A percentile compares a stretch with the other conserved stretches of the same genome.
Evolutionary conservation across 2,113 vertebrate species (phyloP).

Genomic region (Oreocharis arfaki): DNA sequence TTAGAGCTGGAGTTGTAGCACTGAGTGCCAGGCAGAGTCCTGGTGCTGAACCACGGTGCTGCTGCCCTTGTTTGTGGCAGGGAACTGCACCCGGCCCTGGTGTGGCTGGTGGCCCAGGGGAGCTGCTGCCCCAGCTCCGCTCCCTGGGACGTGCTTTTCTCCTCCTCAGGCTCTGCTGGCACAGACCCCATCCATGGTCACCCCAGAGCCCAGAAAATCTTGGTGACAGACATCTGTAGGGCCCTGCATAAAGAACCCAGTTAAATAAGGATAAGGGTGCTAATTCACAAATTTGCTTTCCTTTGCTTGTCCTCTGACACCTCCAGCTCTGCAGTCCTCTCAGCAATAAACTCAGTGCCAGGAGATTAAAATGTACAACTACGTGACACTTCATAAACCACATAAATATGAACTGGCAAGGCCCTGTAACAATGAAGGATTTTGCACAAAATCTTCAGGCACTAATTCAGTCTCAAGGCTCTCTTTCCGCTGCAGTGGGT

Average conservation of each 20-base stretch:
- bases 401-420: conserved; percentile 6
- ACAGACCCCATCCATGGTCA: background rate
- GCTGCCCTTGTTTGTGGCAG: background rate
- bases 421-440: background rate
- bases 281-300: background rate
- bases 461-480: conserved; percentile 8
- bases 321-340: background rate
- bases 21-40: background rate
- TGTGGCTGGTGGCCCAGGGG: background rate
- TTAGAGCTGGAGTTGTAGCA: background rate
- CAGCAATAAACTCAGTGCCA: background rate
- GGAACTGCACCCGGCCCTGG: background rate
- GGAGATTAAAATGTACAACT: conserved; percentile 28
- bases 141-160: background rate
- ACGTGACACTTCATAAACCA: conserved; percentile 24
- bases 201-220: background rate
- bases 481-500: background rate
- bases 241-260: background rate
- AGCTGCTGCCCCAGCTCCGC: background rate
- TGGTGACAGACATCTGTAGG: rapidly evolving
- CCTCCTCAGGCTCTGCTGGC: background rate
- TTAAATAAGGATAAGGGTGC: background rate
- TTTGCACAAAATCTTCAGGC: conserved; percentile 14
- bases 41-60: background rate
- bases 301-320: background rate